Conservation (phyloP, 2,888 invertebrate genomes). For the Hyalella azteca region DNA sequence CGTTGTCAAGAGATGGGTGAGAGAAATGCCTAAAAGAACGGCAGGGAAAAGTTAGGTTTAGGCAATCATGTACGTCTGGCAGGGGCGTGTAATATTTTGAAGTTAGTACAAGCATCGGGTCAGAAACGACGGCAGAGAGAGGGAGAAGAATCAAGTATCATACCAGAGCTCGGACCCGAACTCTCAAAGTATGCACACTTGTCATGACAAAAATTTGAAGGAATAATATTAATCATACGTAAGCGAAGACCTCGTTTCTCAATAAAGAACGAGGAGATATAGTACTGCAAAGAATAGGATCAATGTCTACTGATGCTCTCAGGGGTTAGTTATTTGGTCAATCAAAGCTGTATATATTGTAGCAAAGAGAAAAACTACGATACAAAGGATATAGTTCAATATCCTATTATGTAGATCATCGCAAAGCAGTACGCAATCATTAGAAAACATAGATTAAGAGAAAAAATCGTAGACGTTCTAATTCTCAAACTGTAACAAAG, state of each 20-base stretch:
- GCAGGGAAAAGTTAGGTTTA: too few relatives aligned
- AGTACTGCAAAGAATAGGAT: too few relatives aligned
- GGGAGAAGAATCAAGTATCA: conserved; percentile 41
- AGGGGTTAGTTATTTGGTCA: neutral
- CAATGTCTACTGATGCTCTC: neutral
- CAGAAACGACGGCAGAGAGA: conserved; percentile 43
- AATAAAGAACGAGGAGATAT: too few relatives aligned
- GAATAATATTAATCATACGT: neutral
- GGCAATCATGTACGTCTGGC: too few relatives aligned
- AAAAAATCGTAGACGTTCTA: too few relatives aligned
- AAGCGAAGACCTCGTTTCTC: too few relatives aligned
- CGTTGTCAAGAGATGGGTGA: too few relatives aligned
- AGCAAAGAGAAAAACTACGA: neutral
- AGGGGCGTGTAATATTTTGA: too few relatives aligned
- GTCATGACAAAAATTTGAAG: neutral
- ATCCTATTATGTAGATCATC: neutral
- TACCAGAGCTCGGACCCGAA: neutral
- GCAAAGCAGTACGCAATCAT: too few relatives aligned
- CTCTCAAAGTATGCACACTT: neutral
- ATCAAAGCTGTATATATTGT: neutral
- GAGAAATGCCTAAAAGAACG: neutral
- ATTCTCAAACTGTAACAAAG: too few relatives aligned
- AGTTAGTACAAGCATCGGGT: too few relatives aligned
- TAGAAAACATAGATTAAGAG: too few relatives aligned
- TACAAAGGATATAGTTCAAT: neutral